Base-by-base conservation (phyloP, 1,140 invertebrate genomes). In the Trissolcus basalis region DNA sequence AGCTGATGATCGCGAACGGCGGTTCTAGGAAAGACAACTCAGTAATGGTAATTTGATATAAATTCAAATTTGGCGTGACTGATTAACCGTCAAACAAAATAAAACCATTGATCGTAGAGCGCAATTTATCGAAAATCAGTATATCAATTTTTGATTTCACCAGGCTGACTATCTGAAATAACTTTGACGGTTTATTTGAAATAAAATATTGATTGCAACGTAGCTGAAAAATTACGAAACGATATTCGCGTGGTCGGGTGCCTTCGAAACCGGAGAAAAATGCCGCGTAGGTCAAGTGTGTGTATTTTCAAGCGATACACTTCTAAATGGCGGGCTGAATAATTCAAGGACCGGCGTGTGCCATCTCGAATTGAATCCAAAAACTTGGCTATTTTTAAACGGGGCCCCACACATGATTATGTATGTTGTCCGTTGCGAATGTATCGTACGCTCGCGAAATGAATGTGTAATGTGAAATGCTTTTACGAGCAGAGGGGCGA, bases 321-420 rank as follows among this genome's bases (percentile, higher is more conserved):
- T 69, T 69, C 51, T 60, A 63, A 76, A 70, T 70, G 60, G 54
- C 12, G 35, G 45, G 10, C 13, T 71, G 67, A 77, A 77, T 77
- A 61, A 77, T 77, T 77, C 67, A 77, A 53, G 63, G 63, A 53
- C 14, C 71, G 64, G 56, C 70, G 54, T 64, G 72, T 64, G 63
- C 64, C 64, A 67, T 63, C 72, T 53, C 16, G 56, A 51, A 59
- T 67, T 61, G 72, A 75, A 75, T 75, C 53, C 47, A 51, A 75
- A n/a, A 75, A 63, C 61, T 56, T 35, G 32, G 51, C 50, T 75
- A 75, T 75, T 75, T 68, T 75, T 50, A 56, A 67, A 59, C 63
- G 36, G 47, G 36, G 43, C 41, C 48, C 6, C 12, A 51, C 55
- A 41, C 48, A 47, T 51, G 53, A 53, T 64, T 71, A 58, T 59